Evolutionary conservation across 2,797 vertebrate species (phyloP).

Genomic region (Melanotaenia pygmaea): DNA sequence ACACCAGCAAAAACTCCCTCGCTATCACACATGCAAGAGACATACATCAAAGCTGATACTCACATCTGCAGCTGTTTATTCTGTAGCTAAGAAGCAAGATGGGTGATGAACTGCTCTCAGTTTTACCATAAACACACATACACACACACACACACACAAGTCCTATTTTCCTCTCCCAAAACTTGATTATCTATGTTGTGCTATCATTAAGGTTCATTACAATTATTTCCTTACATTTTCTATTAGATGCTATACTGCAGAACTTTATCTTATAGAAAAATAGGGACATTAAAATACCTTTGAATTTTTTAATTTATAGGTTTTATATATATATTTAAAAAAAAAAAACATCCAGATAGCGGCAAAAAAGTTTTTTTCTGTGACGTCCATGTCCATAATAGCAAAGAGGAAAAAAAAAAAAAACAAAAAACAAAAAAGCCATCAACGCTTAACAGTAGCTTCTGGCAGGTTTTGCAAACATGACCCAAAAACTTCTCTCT

Average conservation of each 20-base stretch:
- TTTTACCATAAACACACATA: slow-evolving; percentile 62
- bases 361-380: slow-evolving; percentile 2
- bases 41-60: slow-evolving; percentile 57
- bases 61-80: slow-evolving; percentile 64
- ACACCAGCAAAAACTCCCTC: slow-evolving; percentile 52
- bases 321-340: background rate
- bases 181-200: slow-evolving; percentile 56
- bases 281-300: background rate
- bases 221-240: background rate
- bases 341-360: slow-evolving; percentile 15
- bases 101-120: slow-evolving; percentile 66
- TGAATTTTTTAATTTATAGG: background rate
- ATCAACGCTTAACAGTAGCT: slow-evolving; percentile 62
- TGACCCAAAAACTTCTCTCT: slow-evolving; percentile 69
- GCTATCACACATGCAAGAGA: slow-evolving; percentile 45
- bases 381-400: slow-evolving; percentile 29
- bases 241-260: background rate
- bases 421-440: slow-evolving; percentile 8
- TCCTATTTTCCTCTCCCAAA: slow-evolving; percentile 42
- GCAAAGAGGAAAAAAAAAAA: slow-evolving; percentile 24
- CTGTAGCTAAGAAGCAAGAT: slow-evolving; percentile 25
- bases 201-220: slow-evolving; percentile 43
- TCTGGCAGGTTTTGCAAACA: slow-evolving; percentile 67
- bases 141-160: slow-evolving; percentile 21
- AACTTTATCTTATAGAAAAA: background rate